Evolutionary conservation across 2,888 invertebrate species (phyloP).

Genomic region (Nomada hirtipes): DNA sequence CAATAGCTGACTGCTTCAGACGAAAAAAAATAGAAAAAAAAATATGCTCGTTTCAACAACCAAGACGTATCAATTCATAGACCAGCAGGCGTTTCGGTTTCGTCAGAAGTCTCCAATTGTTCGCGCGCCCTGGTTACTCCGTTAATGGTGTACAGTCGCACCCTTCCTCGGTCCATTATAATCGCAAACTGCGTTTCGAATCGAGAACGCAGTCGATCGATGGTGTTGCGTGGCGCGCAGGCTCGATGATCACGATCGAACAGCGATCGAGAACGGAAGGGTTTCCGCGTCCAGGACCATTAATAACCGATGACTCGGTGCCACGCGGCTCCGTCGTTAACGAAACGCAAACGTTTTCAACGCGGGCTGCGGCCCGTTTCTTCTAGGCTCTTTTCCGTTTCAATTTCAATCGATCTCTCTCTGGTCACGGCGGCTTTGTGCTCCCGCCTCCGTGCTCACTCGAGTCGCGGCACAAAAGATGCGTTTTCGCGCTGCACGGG

Average conservation of each 20-base stretch:
- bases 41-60: neutral
- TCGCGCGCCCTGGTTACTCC: conserved; percentile 33
- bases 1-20: conserved; percentile 9
- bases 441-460: conserved; percentile 51
- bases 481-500: conserved; percentile 64
- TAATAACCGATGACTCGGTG: conserved; percentile 57
- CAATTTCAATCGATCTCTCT: conserved; percentile 64
- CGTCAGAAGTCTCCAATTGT: conserved; percentile 53
- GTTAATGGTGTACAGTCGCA: conserved; percentile 44
- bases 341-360: conserved; percentile 11
- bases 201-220: conserved; percentile 28
- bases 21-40: conserved; percentile 1
- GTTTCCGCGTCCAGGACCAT: conserved; percentile 54
- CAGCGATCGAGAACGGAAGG: conserved; percentile 39
- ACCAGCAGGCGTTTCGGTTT: conserved; percentile 37
- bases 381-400: conserved; percentile 66
- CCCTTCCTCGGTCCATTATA: conserved; percentile 44
- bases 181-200: neutral
- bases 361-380: neutral
- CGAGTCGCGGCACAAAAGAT: conserved; percentile 61
- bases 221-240: neutral
- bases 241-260: neutral
- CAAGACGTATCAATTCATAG: conserved; percentile 46
- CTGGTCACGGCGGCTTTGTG: conserved; percentile 41
- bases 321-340: conserved; percentile 47